These are phyloP conservation scores for Trissoscelio sp. DNA, from an alignment of 2,888 invertebrate genomes.

Conservation along the genomic window DNA sequence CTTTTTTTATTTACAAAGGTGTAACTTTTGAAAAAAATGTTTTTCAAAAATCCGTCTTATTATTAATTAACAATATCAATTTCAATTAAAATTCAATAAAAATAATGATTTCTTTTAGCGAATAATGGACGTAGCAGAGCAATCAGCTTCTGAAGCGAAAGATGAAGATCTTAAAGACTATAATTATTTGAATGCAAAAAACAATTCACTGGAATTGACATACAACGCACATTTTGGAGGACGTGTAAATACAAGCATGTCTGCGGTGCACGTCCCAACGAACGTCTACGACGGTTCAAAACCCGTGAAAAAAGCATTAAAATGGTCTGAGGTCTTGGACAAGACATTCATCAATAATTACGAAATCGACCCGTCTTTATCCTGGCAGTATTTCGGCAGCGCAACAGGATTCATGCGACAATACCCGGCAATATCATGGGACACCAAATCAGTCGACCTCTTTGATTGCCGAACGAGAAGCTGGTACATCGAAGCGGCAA, in stretches of 20 bases:
- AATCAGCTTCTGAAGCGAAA: constrained; percentile 86
- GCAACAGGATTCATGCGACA: constrained; percentile 98
- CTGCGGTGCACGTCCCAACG: constrained; percentile 97
- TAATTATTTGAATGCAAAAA: constrained; percentile 80
- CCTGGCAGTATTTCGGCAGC: constrained; percentile 99
- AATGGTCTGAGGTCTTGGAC: constrained; percentile 98
- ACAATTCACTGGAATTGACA: constrained; percentile 86
- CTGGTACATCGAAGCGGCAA: constrained; percentile 99
- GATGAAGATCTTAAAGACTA: constrained; percentile 72
- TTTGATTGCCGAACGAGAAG: constrained; percentile 97
- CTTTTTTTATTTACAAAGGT: no score
- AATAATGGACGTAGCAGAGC: constrained; percentile 95
- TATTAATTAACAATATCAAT: no score
- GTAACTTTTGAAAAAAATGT: no score
- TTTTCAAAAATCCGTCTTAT: no score
- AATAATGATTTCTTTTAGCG: constrained; percentile 84
- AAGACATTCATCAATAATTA: constrained; percentile 88
- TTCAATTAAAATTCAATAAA: background rate
- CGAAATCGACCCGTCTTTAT: constrained; percentile 85
- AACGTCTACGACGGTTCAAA: constrained; percentile 96
- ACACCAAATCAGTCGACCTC: constrained; percentile 88
- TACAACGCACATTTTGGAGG: constrained; percentile 91
- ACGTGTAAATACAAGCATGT: constrained; percentile 88
- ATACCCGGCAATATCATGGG: constrained; percentile 95
- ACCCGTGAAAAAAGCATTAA: constrained; percentile 95